A percentile compares a stretch with the other conserved stretches of the same genome.
phyloP scores from a whole-genome alignment of 1,140 invertebrate species.

The Drosophila truncata region DNA sequence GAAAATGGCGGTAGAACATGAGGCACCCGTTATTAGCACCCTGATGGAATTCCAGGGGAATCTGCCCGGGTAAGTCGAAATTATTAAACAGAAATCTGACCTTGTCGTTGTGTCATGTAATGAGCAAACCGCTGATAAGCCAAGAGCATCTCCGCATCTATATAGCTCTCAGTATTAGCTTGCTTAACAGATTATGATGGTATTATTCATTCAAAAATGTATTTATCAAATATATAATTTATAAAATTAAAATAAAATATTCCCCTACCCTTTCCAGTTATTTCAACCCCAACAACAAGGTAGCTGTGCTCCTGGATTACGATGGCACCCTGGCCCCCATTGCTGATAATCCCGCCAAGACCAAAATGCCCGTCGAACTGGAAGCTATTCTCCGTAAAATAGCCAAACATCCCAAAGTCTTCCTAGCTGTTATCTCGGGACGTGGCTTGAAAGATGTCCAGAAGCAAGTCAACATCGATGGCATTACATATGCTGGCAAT shows the following conservation, averaged over 20 bases:
- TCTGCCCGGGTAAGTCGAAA: conserved; percentile 69
- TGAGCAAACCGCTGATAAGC: conserved; percentile 55
- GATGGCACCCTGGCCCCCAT: conserved; percentile 96
- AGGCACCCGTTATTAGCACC: conserved; percentile 63
- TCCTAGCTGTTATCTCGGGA: conserved; percentile 94
- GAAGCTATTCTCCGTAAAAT: conserved; percentile 92
- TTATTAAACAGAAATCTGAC: conserved; percentile 42
- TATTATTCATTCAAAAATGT: no score
- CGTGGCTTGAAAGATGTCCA: conserved; percentile 94
- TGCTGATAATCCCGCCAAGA: conserved; percentile 94
- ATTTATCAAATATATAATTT: no score
- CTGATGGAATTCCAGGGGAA: conserved; percentile 71
- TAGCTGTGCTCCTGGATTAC: conserved; percentile 94
- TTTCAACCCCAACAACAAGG: conserved; percentile 91
- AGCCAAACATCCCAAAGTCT: conserved; percentile 93
- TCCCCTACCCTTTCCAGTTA: conserved; percentile 87
- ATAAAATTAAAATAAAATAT: neutral
- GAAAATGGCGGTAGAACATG: conserved; percentile 71
- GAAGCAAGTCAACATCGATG: conserved; percentile 93
- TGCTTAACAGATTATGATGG: neutral
- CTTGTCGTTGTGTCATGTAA: conserved; percentile 69
- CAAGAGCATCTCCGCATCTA: conserved; percentile 1
- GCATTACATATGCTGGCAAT: conserved; percentile 96
- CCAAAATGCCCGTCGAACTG: conserved; percentile 92
- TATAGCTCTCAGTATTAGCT: neutral